Evolutionary conservation across 1,140 invertebrate genomes (phyloP), one percentile per base, ranked within the genome.

Genomic region (Drosophila pruinosa): DNA sequence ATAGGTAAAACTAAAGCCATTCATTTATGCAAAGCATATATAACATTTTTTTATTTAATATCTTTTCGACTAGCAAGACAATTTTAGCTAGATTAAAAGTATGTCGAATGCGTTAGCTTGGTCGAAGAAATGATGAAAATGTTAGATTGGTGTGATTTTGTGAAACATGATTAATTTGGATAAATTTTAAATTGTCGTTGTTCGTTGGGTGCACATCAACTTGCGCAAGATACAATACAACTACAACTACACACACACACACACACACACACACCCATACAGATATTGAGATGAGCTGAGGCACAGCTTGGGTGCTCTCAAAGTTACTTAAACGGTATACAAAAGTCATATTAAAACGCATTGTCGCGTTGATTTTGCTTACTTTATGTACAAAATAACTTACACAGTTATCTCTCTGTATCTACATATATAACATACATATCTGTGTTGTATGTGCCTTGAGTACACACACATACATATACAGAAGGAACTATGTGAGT

Each of bases 341-440:
- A 86, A 86, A 86, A 86, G 81, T 81, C 81, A 62, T 74, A 86
- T 86, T 86, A 86, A 86, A 86, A 86, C 77, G 82, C 78, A 78
- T 86, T 86, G 81, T 86, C 54, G 74, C 77, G 62, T 65, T 86
- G 81, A 86, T 88, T 86, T 86, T 78, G 45, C 70, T 86, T 86
- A 86, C 64, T 86, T 50, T 79, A 79, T 72, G 47, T 72, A 85
- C 52, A 43, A 69, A 79, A 75, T 57, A 78, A 63, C 59, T 74
- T 72, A 67, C 62, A 73, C 36, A 64, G 6, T 22, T 53, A 69
- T 48, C 41, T 10, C 10, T 7, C 36, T n/a, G 14, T 31, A 43
- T 43, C 45, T 58, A 38, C 12, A 63, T 48, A 54, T 28, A 8
- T 4, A 28, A 41, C 15, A 24, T 24, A 50, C 43, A 45, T 24